phyloP scores from a whole-genome alignment of 1,140 invertebrate species.

The Prorops nasuta region DNA sequence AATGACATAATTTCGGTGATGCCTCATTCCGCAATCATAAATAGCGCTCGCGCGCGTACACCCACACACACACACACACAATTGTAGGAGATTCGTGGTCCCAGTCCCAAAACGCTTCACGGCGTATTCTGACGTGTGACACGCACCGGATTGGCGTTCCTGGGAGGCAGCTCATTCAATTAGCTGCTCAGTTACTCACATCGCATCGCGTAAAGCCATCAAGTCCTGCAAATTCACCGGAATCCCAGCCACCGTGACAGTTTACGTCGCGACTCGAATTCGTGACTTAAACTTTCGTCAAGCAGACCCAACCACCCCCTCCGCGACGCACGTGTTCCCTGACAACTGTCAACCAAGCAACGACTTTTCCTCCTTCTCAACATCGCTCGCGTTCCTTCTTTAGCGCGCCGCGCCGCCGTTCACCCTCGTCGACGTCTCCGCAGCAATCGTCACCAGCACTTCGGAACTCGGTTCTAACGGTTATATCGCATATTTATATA shows the following conservation, averaged over 20 bases:
- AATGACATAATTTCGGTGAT: no score
- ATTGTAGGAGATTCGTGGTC: slow-evolving; percentile 29
- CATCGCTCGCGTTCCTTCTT: no score
- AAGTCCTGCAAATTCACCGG: slow-evolving; percentile 18
- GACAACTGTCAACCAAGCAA: no score
- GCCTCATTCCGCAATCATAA: no score
- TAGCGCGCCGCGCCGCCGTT: no score
- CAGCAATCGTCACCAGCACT: not conserved
- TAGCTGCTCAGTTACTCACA: slow-evolving; percentile 54
- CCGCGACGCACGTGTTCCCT: no score
- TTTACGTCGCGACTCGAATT: slow-evolving; percentile 13
- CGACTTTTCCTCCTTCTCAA: no score
- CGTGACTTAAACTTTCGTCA: slow-evolving; percentile 29
- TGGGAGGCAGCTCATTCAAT: slow-evolving; percentile 54
- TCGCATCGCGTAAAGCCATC: slow-evolving; percentile 49
- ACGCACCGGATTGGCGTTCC: slow-evolving; percentile 42
- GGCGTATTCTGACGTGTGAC: slow-evolving; percentile 45
- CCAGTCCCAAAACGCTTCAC: slow-evolving; percentile 19
- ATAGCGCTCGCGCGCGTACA: no score
- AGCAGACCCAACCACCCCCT: slow-evolving; percentile 8
- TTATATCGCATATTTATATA: no score
- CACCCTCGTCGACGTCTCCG: not conserved
- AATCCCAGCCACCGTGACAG: slow-evolving; percentile 1
- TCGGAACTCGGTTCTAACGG: no score
- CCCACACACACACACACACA: slow-evolving; percentile 28